These are phyloP conservation scores for Metellina segmentata DNA, from an alignment of 2,888 invertebrate genomes.

Conservation along the genomic window DNA sequence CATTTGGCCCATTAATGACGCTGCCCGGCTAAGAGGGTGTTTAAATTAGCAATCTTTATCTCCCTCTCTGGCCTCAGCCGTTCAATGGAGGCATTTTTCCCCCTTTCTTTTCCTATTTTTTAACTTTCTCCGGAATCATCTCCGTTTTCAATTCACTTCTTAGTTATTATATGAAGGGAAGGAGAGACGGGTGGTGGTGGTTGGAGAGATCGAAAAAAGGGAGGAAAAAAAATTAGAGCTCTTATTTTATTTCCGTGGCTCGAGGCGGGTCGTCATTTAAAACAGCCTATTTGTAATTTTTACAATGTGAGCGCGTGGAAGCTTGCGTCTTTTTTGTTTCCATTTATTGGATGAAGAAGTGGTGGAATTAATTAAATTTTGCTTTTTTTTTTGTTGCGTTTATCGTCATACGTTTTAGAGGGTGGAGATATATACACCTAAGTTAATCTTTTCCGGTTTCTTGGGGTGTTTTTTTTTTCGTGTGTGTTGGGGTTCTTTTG, in stretches of 20 bases:
- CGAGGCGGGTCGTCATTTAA: conserved; percentile 65
- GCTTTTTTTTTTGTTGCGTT: conserved; percentile 24
- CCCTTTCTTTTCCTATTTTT: conserved; percentile 42
- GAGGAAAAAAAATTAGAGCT: conserved; percentile 10
- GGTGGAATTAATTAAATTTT: conserved; percentile 73
- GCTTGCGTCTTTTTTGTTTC: not conserved
- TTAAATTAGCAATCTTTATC: conserved; percentile 75
- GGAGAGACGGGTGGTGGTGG: conserved; percentile 35
- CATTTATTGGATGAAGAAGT: conserved; percentile 34
- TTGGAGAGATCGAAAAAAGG: conserved; percentile 23
- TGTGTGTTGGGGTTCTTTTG: not conserved
- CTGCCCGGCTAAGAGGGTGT: conserved; percentile 69
- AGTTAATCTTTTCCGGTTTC: conserved; percentile 53
- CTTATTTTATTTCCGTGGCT: conserved; percentile 54
- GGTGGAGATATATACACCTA: conserved; percentile 50
- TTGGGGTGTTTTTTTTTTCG: conserved; percentile 5
- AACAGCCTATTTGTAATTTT: conserved; percentile 73
- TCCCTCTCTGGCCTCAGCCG: conserved; percentile 44
- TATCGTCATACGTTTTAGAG: conserved; percentile 67
- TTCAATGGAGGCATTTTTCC: conserved; percentile 32
- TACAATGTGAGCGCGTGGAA: conserved; percentile 53
- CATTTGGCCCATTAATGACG: conserved; percentile 69
- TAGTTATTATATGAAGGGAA: conserved; percentile 29
- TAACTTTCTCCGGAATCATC: conserved; percentile 38
- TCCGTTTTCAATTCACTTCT: conserved; percentile 61